These are phyloP conservation scores for Monopterus albus DNA, from an alignment of 2,113 vertebrate species.

Conservation along the genomic window DNA sequence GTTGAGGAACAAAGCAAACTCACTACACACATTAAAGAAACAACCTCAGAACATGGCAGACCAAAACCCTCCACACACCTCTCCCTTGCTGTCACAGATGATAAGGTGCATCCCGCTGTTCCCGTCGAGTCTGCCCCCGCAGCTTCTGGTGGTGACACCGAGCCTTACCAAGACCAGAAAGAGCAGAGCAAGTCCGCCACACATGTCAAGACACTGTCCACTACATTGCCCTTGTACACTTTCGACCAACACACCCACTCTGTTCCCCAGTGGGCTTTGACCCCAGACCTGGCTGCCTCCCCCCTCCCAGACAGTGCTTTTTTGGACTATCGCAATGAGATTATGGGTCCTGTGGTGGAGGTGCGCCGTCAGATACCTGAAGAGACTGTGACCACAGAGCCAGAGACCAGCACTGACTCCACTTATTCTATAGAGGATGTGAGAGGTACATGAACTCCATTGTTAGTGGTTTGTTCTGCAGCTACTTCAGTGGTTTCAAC, in stretches of 20 bases:
- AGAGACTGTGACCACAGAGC: conserved; percentile 34
- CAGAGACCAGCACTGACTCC: conserved; percentile 17
- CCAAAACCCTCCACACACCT: neutral
- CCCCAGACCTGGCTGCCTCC: conserved; percentile 39
- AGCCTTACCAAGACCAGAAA: neutral
- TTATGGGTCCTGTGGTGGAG: conserved; percentile 28
- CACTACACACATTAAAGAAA: neutral
- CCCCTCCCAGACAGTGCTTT: conserved; percentile 27
- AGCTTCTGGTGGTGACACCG: neutral
- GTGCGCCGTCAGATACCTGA: neutral
- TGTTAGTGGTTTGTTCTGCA: neutral
- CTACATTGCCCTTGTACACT: conserved; percentile 20
- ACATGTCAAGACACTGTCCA: neutral
- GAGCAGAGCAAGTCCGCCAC: conserved; percentile 3
- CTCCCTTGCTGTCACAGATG: neutral
- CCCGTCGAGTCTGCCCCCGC: neutral
- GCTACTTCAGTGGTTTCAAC: neutral
- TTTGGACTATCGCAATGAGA: conserved; percentile 39
- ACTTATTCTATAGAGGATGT: conserved; percentile 48
- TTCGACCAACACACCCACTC: conserved; percentile 32
- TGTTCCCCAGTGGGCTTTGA: conserved; percentile 39
- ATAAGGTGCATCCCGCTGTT: neutral
- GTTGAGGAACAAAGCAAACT: conserved; percentile 15
- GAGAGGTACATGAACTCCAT: conserved; percentile 60
- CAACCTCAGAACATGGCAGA: neutral